Conservation (phyloP, 2,113 vertebrate species). For the Fregetta grallaria region DNA sequence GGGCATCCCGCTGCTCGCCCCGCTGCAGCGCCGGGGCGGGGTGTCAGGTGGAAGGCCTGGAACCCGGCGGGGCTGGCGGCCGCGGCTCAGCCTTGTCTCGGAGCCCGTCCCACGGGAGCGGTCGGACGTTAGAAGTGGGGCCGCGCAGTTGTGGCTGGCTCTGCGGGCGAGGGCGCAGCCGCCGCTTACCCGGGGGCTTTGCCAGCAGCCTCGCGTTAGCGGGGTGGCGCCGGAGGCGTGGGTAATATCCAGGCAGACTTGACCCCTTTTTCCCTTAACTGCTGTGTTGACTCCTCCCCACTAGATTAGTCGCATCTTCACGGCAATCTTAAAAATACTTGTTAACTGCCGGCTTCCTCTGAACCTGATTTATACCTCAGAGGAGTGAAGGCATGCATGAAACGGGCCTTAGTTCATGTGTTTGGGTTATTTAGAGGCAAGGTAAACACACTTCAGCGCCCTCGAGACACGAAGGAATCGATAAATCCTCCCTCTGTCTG, state of each 20-base stretch:
- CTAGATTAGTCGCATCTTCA: neutral
- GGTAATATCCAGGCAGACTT: constrained; percentile 43
- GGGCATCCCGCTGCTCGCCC: no score
- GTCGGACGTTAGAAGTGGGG: accelerated
- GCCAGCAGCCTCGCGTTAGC: neutral
- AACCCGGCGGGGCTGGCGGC: neutral
- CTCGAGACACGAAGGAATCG: neutral
- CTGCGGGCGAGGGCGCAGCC: neutral
- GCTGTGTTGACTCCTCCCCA: neutral
- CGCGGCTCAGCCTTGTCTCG: accelerated
- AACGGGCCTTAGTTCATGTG: neutral
- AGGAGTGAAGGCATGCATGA: accelerated
- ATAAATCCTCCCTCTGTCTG: neutral
- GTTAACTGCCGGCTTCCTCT: neutral
- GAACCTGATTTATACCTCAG: neutral
- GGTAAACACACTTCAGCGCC: neutral
- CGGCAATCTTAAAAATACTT: neutral
- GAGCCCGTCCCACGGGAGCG: accelerated
- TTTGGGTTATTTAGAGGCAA: neutral
- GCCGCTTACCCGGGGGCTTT: neutral
- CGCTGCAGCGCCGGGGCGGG: neutral
- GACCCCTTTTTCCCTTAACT: neutral
- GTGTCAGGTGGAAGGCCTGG: neutral
- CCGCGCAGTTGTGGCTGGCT: neutral
- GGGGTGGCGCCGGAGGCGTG: neutral